Percentiles rank a stretch among this genome's conserved stretches.
Evolutionary conservation across 2,888 invertebrate species (phyloP).

Genomic region (Mesorhabditis sp.): DNA sequence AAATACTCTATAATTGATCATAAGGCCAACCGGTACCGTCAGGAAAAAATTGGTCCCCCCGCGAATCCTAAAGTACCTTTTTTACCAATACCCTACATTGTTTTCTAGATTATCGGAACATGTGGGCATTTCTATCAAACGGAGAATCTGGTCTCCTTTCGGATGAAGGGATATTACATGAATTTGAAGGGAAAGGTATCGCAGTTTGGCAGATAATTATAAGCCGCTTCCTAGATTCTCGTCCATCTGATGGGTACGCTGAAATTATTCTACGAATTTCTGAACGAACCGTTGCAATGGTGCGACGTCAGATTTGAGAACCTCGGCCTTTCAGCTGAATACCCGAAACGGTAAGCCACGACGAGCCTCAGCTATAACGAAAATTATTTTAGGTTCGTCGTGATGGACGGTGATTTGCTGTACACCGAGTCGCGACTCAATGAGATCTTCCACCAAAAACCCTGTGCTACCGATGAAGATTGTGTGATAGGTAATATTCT

Average conservation of each 20-base stretch:
- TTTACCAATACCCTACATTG: not conserved
- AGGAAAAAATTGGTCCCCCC: too few species aligned
- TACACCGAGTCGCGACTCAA: slow-evolving; percentile 53
- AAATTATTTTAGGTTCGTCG: slow-evolving; percentile 40
- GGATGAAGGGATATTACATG: slow-evolving; percentile 57
- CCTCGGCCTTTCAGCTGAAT: slow-evolving; percentile 53
- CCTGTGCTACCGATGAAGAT: slow-evolving; percentile 50
- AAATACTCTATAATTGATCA: slow-evolving; percentile 1
- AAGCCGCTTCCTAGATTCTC: slow-evolving; percentile 40
- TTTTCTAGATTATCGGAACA: slow-evolving; percentile 54
- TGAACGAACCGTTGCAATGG: slow-evolving; percentile 61
- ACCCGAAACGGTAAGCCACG: slow-evolving; percentile 49
- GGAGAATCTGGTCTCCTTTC: slow-evolving; percentile 58
- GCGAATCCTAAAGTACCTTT: not conserved
- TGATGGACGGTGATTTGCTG: slow-evolving; percentile 57
- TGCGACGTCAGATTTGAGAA: slow-evolving; percentile 62
- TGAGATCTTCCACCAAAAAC: slow-evolving; percentile 31
- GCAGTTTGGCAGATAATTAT: not conserved
- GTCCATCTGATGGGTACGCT: slow-evolving; percentile 59
- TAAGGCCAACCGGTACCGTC: not conserved
- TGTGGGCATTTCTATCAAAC: slow-evolving; percentile 62
- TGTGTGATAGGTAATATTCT: slow-evolving; percentile 37
- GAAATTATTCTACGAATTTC: slow-evolving; percentile 57
- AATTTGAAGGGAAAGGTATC: slow-evolving; percentile 42
- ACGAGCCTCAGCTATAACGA: not conserved